A percentile compares a stretch with the other conserved stretches of the same genome.
phyloP scores from a whole-genome alignment of 2,797 vertebrate species.

The Prionace glauca region DNA sequence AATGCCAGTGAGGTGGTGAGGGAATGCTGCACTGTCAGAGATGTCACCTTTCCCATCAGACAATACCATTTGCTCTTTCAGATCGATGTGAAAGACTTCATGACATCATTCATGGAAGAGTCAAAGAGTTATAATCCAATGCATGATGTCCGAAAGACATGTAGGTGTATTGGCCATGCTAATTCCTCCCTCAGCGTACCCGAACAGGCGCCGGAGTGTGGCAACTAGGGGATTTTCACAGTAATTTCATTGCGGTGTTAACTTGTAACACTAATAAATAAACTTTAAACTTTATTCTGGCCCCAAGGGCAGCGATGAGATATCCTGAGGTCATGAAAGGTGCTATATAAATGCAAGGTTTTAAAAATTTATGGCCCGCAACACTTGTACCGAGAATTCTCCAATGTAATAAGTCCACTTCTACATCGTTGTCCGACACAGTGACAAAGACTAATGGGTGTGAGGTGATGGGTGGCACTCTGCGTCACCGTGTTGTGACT shows the following conservation, averaged over 20 bases:
- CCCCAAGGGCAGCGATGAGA: neutral
- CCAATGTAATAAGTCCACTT: neutral
- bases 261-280: no score
- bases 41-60: neutral
- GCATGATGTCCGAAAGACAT: no score
- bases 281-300: no score
- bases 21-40: neutral
- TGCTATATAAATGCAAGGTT: neutral
- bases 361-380: neutral
- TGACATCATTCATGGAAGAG: neutral
- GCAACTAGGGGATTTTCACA: no score
- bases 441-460: neutral
- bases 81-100: neutral
- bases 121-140: neutral
- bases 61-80: neutral
- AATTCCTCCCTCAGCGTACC: no score
- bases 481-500: neutral
- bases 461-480: neutral
- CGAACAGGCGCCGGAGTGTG: no score
- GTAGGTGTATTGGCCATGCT: no score
- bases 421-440: neutral
- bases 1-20: neutral
- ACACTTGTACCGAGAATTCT: neutral
- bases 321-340: neutral
- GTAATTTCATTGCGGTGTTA: no score